These are phyloP conservation scores for Drosophila pallidifrons DNA, from an alignment of 1,140 invertebrate species.

Conservation along the genomic window DNA sequence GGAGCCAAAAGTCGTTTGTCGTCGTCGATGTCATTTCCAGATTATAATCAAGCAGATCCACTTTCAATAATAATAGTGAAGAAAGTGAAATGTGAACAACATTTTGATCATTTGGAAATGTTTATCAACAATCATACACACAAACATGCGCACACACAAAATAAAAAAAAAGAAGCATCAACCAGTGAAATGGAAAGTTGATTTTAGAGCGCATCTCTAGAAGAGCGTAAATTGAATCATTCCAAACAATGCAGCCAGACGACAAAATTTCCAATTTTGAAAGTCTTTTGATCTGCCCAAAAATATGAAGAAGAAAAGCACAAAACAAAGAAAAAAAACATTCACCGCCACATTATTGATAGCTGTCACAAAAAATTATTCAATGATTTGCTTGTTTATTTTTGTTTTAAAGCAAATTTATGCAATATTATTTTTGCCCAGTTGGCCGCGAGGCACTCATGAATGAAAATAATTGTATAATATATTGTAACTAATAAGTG, in stretches of 20 bases:
- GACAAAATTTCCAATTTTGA: conserved; percentile 48
- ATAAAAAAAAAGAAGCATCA: conserved; percentile 14
- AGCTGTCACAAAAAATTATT: conserved; percentile 10
- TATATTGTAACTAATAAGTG: conserved; percentile 53
- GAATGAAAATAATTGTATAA: conserved; percentile 73
- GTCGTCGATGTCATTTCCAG: conserved; percentile 41
- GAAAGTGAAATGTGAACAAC: conserved; percentile 73
- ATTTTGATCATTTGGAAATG: conserved; percentile 59
- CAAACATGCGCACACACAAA: conserved; percentile 12
- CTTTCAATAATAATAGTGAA: conserved; percentile 73
- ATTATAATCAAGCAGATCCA: conserved; percentile 61
- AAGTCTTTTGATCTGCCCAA: conserved; percentile 27
- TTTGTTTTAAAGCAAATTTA: conserved; percentile 5
- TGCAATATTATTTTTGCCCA: conserved; percentile 27
- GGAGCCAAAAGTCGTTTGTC: background rate
- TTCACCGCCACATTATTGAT: conserved; percentile 6
- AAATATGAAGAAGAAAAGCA: background rate
- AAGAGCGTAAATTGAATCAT: conserved; percentile 63
- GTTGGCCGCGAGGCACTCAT: conserved; percentile 28
- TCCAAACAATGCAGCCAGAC: conserved; percentile 55
- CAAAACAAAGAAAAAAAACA: background rate
- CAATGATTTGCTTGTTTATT: conserved; percentile 36
- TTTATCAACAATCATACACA: conserved; percentile 51
- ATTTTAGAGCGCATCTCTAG: conserved; percentile 46
- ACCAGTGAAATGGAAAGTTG: conserved; percentile 73